Evolutionary conservation across 2,888 invertebrate species (phyloP).

Genomic region (Ormia ochracea): DNA sequence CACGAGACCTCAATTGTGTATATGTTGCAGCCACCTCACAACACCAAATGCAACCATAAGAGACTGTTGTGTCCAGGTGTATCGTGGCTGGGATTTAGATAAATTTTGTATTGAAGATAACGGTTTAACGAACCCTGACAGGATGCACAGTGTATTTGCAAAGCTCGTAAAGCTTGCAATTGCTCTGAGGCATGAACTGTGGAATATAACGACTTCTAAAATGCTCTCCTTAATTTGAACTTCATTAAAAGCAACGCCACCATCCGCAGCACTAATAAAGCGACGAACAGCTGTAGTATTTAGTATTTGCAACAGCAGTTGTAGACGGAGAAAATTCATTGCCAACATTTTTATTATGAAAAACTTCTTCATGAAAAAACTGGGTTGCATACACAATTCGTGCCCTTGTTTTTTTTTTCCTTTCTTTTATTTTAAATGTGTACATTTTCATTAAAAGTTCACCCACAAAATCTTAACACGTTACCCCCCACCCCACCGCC

Average conservation of each 20-base stretch:
- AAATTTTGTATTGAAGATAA: too few species aligned
- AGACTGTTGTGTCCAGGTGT: too few species aligned
- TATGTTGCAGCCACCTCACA: too few species aligned
- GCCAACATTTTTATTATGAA: conserved; percentile 44
- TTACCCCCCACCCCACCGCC: not conserved
- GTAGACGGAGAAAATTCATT: conserved; percentile 46
- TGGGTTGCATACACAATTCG: conserved; percentile 20
- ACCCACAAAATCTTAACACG: conserved; percentile 12
- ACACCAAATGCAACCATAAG: too few species aligned
- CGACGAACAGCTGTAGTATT: conserved; percentile 34
- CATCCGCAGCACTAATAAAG: not conserved
- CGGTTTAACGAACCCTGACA: too few species aligned
- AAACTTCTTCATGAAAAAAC: conserved; percentile 47
- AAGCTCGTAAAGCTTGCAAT: too few species aligned
- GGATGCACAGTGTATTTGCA: too few species aligned
- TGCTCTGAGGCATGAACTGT: not conserved
- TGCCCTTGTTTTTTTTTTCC: conserved; percentile 7
- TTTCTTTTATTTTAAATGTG: conserved; percentile 42
- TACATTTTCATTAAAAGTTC: conserved; percentile 53
- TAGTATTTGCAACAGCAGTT: conserved; percentile 8
- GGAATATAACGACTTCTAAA: not conserved
- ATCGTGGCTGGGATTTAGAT: too few species aligned
- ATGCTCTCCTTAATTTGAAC: not conserved
- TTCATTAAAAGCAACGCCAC: conserved; percentile 17
- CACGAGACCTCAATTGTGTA: too few species aligned